phyloP scores from a whole-genome alignment of 2,888 invertebrate genomes.

The Plebejus argus region DNA sequence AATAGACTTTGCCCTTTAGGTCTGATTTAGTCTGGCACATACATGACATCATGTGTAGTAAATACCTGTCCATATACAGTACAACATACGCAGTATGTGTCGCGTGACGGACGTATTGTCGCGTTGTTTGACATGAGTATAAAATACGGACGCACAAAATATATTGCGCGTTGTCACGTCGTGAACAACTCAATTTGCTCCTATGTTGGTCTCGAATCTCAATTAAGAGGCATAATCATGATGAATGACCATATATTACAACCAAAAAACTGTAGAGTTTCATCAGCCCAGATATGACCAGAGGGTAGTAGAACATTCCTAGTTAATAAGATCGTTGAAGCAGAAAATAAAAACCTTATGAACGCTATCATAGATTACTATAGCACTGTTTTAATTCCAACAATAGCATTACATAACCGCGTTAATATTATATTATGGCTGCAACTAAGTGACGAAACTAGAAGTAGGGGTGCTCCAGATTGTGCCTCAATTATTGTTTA shows the following conservation, averaged over 20 bases:
- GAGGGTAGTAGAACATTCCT: too few species aligned
- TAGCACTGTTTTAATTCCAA: neutral
- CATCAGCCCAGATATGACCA: too few species aligned
- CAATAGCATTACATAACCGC: conserved; percentile 1
- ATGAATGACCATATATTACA: neutral
- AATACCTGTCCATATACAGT: conserved; percentile 14
- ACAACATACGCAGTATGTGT: conserved; percentile 1
- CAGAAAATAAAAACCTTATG: neutral
- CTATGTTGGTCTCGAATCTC: neutral
- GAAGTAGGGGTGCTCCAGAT: conserved; percentile 37
- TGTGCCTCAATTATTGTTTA: conserved; percentile 54
- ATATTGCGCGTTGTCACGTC: neutral
- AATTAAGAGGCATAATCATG: neutral
- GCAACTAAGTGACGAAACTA: conserved; percentile 22
- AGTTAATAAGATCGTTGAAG: neutral
- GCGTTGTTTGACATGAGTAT: conserved; percentile 12
- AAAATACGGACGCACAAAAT: conserved; percentile 1
- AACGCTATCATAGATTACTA: neutral
- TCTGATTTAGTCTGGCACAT: neutral
- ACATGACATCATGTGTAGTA: conserved; percentile 14
- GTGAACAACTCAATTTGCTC: neutral
- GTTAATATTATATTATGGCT: neutral
- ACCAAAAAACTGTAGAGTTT: neutral
- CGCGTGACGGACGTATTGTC: conserved; percentile 4
- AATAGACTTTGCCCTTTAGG: conserved; percentile 9